These are phyloP conservation scores for Drosophila subsilvestris DNA, from an alignment of 2,888 invertebrate species.

Conservation along the genomic window DNA sequence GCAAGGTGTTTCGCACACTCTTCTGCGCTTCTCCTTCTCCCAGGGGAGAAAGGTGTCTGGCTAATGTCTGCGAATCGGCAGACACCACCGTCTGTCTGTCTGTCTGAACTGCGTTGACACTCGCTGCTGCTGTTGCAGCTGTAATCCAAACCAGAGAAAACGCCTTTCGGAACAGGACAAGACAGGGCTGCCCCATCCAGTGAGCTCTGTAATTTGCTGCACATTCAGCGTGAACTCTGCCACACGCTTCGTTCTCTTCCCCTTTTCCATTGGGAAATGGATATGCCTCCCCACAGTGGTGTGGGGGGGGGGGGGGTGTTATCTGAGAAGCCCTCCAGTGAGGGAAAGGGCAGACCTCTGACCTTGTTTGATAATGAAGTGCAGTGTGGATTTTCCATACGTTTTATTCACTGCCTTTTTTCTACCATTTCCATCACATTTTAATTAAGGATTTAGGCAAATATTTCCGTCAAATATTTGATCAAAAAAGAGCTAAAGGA, in stretches of 20 bases:
- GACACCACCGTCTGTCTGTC: constrained; percentile 42
- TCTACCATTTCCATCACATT: constrained; percentile 15
- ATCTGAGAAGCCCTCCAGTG: background rate
- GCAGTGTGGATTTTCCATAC: constrained; percentile 35
- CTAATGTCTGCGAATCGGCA: background rate
- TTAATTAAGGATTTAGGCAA: constrained; percentile 69
- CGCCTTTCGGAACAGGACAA: constrained; percentile 5
- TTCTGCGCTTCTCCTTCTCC: background rate
- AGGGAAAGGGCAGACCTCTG: constrained; percentile 1
- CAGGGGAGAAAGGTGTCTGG: background rate
- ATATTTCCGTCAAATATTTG: constrained; percentile 49
- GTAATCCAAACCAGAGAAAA: constrained; percentile 24
- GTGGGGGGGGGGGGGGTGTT: background rate
- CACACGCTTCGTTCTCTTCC: constrained; percentile 36
- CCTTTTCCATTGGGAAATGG: constrained; percentile 37
- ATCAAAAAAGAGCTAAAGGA: constrained; percentile 10
- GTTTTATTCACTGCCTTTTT: constrained; percentile 17
- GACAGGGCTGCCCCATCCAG: constrained; percentile 32
- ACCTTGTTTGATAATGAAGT: constrained; percentile 54
- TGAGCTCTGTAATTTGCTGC: constrained; percentile 71
- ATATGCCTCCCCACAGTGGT: constrained; percentile 43
- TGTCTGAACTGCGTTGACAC: constrained; percentile 41
- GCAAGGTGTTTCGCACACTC: too few species aligned
- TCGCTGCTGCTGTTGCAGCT: constrained; percentile 24
- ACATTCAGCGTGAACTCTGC: constrained; percentile 64